Evolutionary conservation across 2,113 vertebrate genomes (phyloP).

Genomic region (Sapayoa aenigma): DNA sequence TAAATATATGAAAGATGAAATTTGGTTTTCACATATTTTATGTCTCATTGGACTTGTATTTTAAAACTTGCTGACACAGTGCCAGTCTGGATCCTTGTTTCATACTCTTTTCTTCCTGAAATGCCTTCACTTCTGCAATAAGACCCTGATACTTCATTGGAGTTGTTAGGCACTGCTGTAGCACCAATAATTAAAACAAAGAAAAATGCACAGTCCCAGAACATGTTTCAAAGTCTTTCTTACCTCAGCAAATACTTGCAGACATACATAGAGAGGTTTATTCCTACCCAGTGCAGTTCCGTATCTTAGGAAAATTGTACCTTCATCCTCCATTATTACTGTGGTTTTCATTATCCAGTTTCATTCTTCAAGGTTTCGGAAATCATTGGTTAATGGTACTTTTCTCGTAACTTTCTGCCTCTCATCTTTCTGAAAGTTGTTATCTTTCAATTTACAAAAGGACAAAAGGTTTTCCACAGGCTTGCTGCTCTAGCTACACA

Average conservation of each 20-base stretch:
- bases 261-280: background rate
- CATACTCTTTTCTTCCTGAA: background rate
- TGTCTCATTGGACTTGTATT: background rate
- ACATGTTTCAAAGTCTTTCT: background rate
- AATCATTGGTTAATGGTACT: background rate
- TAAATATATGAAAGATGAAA: background rate
- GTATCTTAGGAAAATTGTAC: background rate
- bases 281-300: background rate
- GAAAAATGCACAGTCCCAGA: background rate
- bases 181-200: background rate
- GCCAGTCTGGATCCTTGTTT: background rate
- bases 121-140: background rate
- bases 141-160: background rate
- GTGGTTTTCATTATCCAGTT: background rate
- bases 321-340: background rate
- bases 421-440: background rate
- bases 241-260: background rate
- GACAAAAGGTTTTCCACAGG: slow-evolving; percentile 17
- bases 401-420: background rate
- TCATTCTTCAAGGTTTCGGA: background rate
- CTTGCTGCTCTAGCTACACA: background rate
- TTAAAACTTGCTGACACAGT: slow-evolving; percentile 1
- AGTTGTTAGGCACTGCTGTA: slow-evolving; percentile 9
- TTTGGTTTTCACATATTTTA: background rate
- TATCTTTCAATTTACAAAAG: slow-evolving; percentile 7